Conservation (phyloP, 2,113 vertebrate species). For the Chionodraco myersi region DNA sequence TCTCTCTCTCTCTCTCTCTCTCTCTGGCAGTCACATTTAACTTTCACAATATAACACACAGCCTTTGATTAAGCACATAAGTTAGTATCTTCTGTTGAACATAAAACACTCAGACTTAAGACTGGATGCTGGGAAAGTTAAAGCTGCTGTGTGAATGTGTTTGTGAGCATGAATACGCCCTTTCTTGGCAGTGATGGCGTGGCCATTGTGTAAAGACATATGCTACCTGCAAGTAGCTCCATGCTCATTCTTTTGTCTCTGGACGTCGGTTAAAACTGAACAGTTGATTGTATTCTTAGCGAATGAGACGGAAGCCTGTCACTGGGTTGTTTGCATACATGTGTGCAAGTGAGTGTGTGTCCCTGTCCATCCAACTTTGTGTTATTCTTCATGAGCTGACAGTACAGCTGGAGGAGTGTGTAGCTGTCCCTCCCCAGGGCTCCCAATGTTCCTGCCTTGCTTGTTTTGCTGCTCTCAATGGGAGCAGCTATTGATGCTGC, state of each 20-base stretch:
- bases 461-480: conserved; percentile 62
- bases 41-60: too few relatives aligned
- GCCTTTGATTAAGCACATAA: too few relatives aligned
- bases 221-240: conserved; percentile 6
- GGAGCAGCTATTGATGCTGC: conserved; percentile 48
- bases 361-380: conserved; percentile 28
- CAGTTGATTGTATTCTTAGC: not conserved
- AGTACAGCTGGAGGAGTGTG: conserved; percentile 34
- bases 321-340: conserved; percentile 24
- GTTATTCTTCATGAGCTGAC: conserved; percentile 28
- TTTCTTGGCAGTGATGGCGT: conserved; percentile 9
- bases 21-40: too few relatives aligned
- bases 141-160: conserved; percentile 25
- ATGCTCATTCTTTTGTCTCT: conserved; percentile 22
- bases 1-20: too few relatives aligned
- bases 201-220: not conserved
- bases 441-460: conserved; percentile 33
- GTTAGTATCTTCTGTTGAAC: not conserved
- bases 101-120: not conserved
- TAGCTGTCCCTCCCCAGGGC: conserved; percentile 27
- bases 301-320: not conserved
- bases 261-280: conserved; percentile 1
- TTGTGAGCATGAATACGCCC: not conserved
- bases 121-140: conserved; percentile 13
- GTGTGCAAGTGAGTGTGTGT: conserved; percentile 16